These are phyloP conservation scores for Limnephilus lunatus DNA, from an alignment of 2,888 invertebrate species.

Conservation along the genomic window DNA sequence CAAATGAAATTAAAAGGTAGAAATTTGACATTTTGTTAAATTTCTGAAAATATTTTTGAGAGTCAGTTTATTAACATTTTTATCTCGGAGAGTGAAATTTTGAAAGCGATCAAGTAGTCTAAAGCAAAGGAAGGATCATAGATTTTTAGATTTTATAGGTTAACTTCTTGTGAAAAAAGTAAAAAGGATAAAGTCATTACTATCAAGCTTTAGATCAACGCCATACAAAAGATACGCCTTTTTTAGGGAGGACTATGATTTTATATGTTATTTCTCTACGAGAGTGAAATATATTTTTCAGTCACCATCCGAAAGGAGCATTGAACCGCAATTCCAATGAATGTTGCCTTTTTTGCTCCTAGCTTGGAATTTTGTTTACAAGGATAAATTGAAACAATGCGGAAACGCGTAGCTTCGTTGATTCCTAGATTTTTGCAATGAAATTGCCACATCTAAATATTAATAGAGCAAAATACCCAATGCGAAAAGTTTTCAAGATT, in stretches of 20 bases:
- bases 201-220: neutral
- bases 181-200: neutral
- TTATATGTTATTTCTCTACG: neutral
- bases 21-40: neutral
- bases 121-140: neutral
- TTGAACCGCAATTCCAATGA: conserved; percentile 29
- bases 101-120: neutral
- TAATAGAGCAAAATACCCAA: neutral
- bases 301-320: conserved; percentile 32
- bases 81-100: neutral
- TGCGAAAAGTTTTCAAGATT: neutral
- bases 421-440: neutral
- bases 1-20: neutral
- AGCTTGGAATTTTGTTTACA: conserved; percentile 42
- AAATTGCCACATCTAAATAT: neutral
- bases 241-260: neutral
- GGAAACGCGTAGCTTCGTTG: neutral
- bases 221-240: neutral
- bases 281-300: neutral
- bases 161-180: neutral
- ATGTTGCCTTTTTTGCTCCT: conserved; percentile 42
- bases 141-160: neutral
- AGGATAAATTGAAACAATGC: conserved; percentile 27
- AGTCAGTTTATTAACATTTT: neutral
- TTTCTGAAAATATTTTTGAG: neutral